A percentile compares a stretch with the other conserved stretches of the same genome.
These are phyloP conservation scores for Campoplex capitator DNA, from an alignment of 2,888 invertebrate species.

Conservation along the genomic window DNA sequence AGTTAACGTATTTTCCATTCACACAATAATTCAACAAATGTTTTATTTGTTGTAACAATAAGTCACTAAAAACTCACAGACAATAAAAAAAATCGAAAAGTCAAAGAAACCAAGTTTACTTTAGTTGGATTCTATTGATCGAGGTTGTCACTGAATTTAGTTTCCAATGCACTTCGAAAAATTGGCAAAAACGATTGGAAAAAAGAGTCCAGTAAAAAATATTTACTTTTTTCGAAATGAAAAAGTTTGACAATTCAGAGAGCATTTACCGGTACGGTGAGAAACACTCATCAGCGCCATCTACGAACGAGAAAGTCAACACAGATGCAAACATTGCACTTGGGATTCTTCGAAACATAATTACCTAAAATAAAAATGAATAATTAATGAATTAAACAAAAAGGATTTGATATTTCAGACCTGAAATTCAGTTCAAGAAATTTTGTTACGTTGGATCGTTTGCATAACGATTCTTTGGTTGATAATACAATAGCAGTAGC, in stretches of 20 bases:
- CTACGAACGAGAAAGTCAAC: conserved; percentile 21
- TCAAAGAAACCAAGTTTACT: too few species aligned
- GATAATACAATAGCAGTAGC: conserved; percentile 37
- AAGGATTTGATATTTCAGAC: neutral
- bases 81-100: too few species aligned
- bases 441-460: conserved; percentile 4
- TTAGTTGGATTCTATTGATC: too few species aligned
- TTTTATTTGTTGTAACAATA: too few species aligned
- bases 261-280: neutral
- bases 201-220: neutral
- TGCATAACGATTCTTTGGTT: conserved; percentile 31
- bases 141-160: neutral
- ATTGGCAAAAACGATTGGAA: neutral
- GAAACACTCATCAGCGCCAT: conserved; percentile 31
- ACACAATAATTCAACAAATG: too few species aligned
- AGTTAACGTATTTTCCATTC: too few species aligned
- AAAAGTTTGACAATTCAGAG: neutral
- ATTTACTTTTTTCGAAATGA: neutral
- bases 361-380: neutral
- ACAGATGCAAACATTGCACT: neutral
- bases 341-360: neutral
- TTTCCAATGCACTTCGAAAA: neutral
- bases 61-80: too few species aligned
- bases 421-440: neutral
- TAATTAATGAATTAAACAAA: neutral